phyloP scores from a whole-genome alignment of 2,888 invertebrate genomes.

The Bhutanitis thaidina region DNA sequence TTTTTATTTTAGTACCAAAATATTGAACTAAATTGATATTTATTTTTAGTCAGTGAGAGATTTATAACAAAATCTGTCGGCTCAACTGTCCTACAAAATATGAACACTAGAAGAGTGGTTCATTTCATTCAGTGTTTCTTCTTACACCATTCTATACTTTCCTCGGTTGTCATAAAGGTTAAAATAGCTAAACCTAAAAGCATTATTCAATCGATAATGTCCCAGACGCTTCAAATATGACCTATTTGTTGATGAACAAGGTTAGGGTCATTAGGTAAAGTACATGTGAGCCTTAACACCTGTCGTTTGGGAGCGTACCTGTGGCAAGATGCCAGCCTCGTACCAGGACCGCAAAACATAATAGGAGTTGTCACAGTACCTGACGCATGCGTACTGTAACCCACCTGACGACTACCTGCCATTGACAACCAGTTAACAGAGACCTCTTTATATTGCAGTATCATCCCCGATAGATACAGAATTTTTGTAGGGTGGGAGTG shows the following conservation, averaged over 20 bases:
- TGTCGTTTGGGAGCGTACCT: slow-evolving; percentile 71
- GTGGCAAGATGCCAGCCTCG: slow-evolving; percentile 78
- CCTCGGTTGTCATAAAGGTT: neutral
- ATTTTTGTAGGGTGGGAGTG: slow-evolving; percentile 19
- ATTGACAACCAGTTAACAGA: slow-evolving; percentile 37
- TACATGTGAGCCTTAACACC: slow-evolving; percentile 54
- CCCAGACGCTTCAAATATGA: neutral
- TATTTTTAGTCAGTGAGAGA: no score
- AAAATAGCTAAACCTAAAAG: neutral
- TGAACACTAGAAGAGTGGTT: no score
- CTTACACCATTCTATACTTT: neutral
- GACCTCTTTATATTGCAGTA: slow-evolving; percentile 33
- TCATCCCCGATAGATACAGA: slow-evolving; percentile 23
- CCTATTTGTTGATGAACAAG: slow-evolving; percentile 1
- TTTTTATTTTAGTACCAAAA: no score
- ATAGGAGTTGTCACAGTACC: slow-evolving; percentile 50
- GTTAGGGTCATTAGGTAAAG: slow-evolving; percentile 47
- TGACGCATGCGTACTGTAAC: slow-evolving; percentile 66
- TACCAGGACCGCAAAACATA: slow-evolving; percentile 58
- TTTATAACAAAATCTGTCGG: no score
- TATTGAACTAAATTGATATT: no score
- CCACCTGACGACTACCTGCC: slow-evolving; percentile 64
- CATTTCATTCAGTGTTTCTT: no score
- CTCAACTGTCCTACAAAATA: no score
- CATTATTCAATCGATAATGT: neutral